Percentiles rank a stretch among this genome's conserved stretches.
Conservation (phyloP, 1,140 invertebrate species). For the Teleopsis dalmanni region DNA sequence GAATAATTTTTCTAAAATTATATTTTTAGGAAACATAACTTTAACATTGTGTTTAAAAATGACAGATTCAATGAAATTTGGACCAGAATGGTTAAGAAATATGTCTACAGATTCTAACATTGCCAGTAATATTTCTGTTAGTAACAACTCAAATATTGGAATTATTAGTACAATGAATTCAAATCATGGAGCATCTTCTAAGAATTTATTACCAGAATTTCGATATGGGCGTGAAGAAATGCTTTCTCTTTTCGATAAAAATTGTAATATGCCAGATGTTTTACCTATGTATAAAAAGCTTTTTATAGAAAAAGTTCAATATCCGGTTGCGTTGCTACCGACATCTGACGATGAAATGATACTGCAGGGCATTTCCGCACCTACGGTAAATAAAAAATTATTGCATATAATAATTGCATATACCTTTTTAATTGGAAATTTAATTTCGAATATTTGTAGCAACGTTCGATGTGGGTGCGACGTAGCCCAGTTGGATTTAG, state of each 20-base stretch:
- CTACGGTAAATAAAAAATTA: slow-evolving; percentile 5
- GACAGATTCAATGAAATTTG: slow-evolving; percentile 68
- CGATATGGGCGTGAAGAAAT: slow-evolving; percentile 82
- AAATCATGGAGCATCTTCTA: neutral
- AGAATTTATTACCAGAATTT: slow-evolving; percentile 37
- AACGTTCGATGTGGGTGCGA: slow-evolving; percentile 52
- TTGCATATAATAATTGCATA: too few species aligned
- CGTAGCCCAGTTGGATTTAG: slow-evolving; percentile 42
- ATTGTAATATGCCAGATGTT: slow-evolving; percentile 57
- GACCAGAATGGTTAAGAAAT: slow-evolving; percentile 65
- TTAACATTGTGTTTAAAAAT: slow-evolving; percentile 33
- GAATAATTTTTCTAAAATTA: too few species aligned
- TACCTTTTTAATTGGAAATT: too few species aligned
- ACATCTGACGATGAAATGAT: slow-evolving; percentile 68
- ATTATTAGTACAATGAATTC: slow-evolving; percentile 9
- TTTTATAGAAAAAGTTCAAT: slow-evolving; percentile 66
- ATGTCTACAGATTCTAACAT: slow-evolving; percentile 47
- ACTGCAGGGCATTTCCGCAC: slow-evolving; percentile 15
- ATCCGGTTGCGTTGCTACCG: slow-evolving; percentile 66
- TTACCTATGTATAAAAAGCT: slow-evolving; percentile 58
- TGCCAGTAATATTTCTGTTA: slow-evolving; percentile 19
- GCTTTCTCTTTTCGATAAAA: slow-evolving; percentile 70
- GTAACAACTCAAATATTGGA: slow-evolving; percentile 40
- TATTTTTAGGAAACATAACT: too few species aligned
- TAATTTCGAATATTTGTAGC: slow-evolving; percentile 13